Conservation (phyloP, 2,888 invertebrate species). For the Pterostichus madidus region DNA sequence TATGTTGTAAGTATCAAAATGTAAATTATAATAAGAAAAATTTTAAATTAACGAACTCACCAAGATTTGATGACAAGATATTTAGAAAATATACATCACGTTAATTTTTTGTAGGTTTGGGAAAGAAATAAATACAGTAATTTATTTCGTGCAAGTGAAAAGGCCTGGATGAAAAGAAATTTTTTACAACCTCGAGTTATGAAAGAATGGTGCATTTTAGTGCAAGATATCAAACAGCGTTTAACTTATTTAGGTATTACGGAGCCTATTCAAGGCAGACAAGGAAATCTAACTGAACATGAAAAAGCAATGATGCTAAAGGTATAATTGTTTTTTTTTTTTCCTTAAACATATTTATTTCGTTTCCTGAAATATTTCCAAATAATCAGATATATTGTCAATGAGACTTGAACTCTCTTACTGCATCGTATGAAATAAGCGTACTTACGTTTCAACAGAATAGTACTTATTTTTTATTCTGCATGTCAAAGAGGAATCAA, state of each 20-base stretch:
- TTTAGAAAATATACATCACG: slow-evolving; percentile 26
- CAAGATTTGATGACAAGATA: neutral
- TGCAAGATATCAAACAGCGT: slow-evolving; percentile 84
- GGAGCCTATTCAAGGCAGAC: slow-evolving; percentile 77
- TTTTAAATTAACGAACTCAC: neutral
- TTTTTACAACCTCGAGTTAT: slow-evolving; percentile 86
- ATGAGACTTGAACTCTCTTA: too few species aligned
- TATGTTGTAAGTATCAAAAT: slow-evolving; percentile 81
- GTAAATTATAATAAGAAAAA: too few species aligned
- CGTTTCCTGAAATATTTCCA: too few species aligned
- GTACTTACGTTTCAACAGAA: too few species aligned
- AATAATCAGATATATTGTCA: too few species aligned
- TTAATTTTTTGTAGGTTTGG: slow-evolving; percentile 82
- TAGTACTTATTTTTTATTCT: too few species aligned
- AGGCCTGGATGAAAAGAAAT: slow-evolving; percentile 84
- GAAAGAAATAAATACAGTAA: slow-evolving; percentile 80
- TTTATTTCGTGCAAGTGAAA: slow-evolving; percentile 80
- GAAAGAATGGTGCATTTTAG: slow-evolving; percentile 85
- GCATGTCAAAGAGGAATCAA: too few species aligned
- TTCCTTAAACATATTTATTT: too few species aligned
- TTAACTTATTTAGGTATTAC: slow-evolving; percentile 82
- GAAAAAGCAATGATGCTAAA: slow-evolving; percentile 84
- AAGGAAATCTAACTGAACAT: slow-evolving; percentile 75
- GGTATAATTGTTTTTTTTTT: slow-evolving; percentile 74
- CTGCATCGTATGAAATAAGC: too few species aligned